Base-by-base conservation (phyloP, 2,113 vertebrate genomes). In the Poecile atricapillus region DNA sequence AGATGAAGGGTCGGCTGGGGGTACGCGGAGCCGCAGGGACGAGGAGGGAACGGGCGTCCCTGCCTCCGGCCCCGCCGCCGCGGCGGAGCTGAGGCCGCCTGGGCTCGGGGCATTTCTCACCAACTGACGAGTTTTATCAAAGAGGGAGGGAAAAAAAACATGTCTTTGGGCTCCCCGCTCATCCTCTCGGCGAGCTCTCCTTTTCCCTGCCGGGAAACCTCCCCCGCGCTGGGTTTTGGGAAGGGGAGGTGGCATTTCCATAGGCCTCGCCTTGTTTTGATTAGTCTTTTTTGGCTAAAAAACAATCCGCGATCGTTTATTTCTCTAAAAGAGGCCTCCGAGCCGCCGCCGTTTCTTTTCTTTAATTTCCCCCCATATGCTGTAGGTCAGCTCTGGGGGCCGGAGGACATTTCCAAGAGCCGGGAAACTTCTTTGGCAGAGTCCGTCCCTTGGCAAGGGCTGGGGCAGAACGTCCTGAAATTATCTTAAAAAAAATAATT, bases 241-340 rank as follows among this genome's bases (percentile, higher is more conserved):
- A 55, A 75, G 41, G 23, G 30, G 12, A 86, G 43, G 11, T 25
- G 43, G 78, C 60, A 28, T 82, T 87, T 87, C 39, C 47, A 37
- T 33, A 91, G 94, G 93, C 93, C 94, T 94, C 37, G 67, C 87
- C 83, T 87, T 58, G 73, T 60, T 83, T 83, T 73, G 41, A 5
- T 88, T 30, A 53, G 58, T 76, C 19, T 56, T 46, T 95, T 58
- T 65, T 35, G 46, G 25, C 53, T 49, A 6, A 83, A 87, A 39
- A 74, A 0, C 71, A 11, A 30, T 7, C 41, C 15, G 15, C 21
- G 3, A 35, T 20, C 14, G 16, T 73, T 76, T 73, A 81, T 64
- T 91, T 79, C 85, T 62, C 30, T 27, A 7, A 33, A 67, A 50
- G 46, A 92, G 92, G 90, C 95, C 89, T 85, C 47, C 31, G 37